Evolutionary conservation across 2,888 invertebrate species (phyloP), one percentile per base, ranked within the genome.

Genomic region (Drosophila antonietae): DNA sequence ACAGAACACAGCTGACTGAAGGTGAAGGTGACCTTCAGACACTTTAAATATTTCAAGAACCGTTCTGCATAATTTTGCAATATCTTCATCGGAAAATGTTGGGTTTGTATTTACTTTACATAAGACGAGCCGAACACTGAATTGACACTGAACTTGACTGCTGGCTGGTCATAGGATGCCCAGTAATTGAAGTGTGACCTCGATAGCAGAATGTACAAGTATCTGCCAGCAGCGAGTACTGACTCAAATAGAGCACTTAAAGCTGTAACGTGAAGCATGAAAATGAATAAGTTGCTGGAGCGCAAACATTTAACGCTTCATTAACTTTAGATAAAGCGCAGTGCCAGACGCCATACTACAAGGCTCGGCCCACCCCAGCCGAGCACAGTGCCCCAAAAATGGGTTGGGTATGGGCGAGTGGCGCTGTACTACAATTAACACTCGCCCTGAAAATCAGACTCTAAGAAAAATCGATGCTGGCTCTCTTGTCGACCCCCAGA

Each of bases 231-330:
- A 33, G n/a, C 37, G 33, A 68, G 62, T n/a, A 46, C 52, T n/a
- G 60, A 46, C 62, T 51, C 75, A 79, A 88, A 86, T 88, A 88
- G 81, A 86, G 86, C 88, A 89, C 89, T 89, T 89, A 79, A 82
- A 88, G 85, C 86, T 73, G 78, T 88, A 85, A 78, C 82, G 61
- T 66, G 78, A 85, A 80, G 77, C 88, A 86, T 83, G 83, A 89
- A 89, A 89, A 88, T 82, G 86, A 88, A 89, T 89, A 87, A 87
- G 74, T 85, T 85, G 83, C 83, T 81, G 77, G 71, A 89, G 83
- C 88, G 84, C 86, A 85, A 88, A 83, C 86, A 89, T 87, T 87
- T 87, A 87, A 87, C 90, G 86, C 90, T 87, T 87, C 90, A 87
- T 87, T 87, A 87, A 87, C 86, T 89, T 85, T 73, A 79, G 90